Conservation (phyloP, 2,888 invertebrate genomes). For the Ennomos quercinarius region DNA sequence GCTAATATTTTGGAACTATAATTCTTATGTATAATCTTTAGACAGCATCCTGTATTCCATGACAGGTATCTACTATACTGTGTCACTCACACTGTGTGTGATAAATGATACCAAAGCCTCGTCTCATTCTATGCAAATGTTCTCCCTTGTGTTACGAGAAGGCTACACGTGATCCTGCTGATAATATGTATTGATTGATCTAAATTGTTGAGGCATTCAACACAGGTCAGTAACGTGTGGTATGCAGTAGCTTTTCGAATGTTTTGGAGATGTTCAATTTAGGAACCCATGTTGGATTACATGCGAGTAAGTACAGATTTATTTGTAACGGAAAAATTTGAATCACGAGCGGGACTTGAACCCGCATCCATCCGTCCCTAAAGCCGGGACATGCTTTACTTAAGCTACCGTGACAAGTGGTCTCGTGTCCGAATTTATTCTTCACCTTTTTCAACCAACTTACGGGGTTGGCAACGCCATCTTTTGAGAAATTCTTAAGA, state of each 20-base stretch:
- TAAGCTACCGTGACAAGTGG: too few relatives aligned
- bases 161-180: constrained; percentile 49
- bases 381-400: too few relatives aligned
- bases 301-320: too few relatives aligned
- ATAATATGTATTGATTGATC: constrained; percentile 66
- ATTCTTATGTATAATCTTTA: neutral
- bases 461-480: too few relatives aligned
- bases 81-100: constrained; percentile 66
- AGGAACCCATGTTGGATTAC: neutral
- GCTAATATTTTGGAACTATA: neutral
- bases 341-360: too few relatives aligned
- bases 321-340: too few relatives aligned
- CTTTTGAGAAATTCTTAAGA: too few relatives aligned
- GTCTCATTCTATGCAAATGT: constrained; percentile 83
- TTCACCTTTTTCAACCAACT: too few relatives aligned
- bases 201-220: constrained; percentile 51
- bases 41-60: constrained; percentile 56
- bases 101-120: constrained; percentile 60
- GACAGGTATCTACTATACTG: constrained; percentile 30
- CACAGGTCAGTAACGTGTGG: constrained; percentile 12
- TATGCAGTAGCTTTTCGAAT: constrained; percentile 18
- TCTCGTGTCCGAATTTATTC: too few relatives aligned
- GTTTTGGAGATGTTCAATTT: constrained; percentile 15
- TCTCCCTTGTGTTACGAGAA: constrained; percentile 64
- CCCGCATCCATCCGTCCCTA: too few relatives aligned